Conservation (phyloP, 37 sponge, comb jelly and placozoan genomes). For the Amphimedon queenslandica region DNA sequence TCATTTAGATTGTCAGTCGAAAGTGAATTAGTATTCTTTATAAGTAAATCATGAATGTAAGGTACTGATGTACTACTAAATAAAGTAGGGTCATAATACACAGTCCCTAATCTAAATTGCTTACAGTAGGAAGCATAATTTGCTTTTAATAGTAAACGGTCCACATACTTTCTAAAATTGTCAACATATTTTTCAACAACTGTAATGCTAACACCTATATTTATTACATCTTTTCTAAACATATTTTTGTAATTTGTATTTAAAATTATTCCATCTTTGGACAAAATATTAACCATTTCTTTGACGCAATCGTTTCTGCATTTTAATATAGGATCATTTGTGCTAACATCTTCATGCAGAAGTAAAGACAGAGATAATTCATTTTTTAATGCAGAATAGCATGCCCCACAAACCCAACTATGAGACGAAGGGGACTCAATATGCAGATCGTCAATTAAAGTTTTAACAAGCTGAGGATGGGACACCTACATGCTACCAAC, state of each 20-base stretch:
- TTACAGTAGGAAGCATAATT: neutral
- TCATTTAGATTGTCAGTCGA: neutral
- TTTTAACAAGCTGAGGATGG: neutral
- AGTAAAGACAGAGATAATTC: neutral
- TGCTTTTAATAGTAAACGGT: neutral
- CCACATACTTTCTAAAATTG: neutral
- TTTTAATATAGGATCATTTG: neutral
- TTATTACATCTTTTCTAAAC: neutral
- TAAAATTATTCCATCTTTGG: neutral
- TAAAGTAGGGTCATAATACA: slow-evolving; percentile 1
- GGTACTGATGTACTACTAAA: neutral
- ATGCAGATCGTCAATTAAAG: neutral
- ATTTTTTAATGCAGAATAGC: neutral
- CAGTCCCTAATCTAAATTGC: neutral
- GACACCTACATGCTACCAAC: neutral
- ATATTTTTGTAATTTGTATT: neutral
- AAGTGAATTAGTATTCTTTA: neutral
- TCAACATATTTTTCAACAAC: neutral
- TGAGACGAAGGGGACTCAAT: neutral
- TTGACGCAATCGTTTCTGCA: neutral
- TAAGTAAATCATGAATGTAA: neutral
- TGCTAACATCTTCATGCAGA: neutral
- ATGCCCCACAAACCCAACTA: neutral
- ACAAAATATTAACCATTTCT: neutral
- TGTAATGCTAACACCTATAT: neutral